Evolutionary conservation across 2,113 vertebrate genomes (phyloP), one percentile per base, ranked within the genome.

Genomic region (Lagenorhynchus albirostris): DNA sequence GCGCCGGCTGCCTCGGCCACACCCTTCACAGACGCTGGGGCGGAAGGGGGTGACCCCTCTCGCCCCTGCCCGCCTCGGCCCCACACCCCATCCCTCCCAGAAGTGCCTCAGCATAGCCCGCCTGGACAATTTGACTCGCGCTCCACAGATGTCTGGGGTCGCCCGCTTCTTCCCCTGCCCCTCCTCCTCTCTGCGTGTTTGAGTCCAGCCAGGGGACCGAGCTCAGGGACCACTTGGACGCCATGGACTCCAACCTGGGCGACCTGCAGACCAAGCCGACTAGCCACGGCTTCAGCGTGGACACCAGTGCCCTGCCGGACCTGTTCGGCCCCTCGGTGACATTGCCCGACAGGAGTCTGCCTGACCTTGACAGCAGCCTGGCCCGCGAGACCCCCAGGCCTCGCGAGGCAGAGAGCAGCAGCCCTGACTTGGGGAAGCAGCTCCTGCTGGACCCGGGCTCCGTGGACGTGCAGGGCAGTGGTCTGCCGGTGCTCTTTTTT

Each of bases 71-170:
- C 4, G 31, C 81, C 97, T 7, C 96, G 25, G 14, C 44, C 97
- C 98, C 96, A 2, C 1, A 21, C 68, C 36, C 68, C 21, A 70
- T 36, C 50, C 18, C 55, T 55, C 55, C 68, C 14, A 17, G 50
- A 99, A 98, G 98, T 99, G 99, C 98, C 99, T 99, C 98, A 99
- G 99, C 74, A 91, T 99, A 2, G 99, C 99, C 97, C 99, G 99
- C 83, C 98, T 99, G 14, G 99, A 99, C 98, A 99, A 99, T 97
- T 98, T 98, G 98, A 85, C 98, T 96, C 97, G 94, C 47, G 0
- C 98, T 96, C 93, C 98, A 91, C 98, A 97, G 99, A 98, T 98
- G 99, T 92, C 99, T 83, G 99, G 99, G 97, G 98, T 98, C 96
- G 67, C 98, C 95, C 98, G 97, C 94, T 99, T 99, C 98, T 98